Percentiles rank a stretch among this genome's conserved stretches.
Conservation (phyloP, 2,113 vertebrate species). For the Abramis brama region DNA sequence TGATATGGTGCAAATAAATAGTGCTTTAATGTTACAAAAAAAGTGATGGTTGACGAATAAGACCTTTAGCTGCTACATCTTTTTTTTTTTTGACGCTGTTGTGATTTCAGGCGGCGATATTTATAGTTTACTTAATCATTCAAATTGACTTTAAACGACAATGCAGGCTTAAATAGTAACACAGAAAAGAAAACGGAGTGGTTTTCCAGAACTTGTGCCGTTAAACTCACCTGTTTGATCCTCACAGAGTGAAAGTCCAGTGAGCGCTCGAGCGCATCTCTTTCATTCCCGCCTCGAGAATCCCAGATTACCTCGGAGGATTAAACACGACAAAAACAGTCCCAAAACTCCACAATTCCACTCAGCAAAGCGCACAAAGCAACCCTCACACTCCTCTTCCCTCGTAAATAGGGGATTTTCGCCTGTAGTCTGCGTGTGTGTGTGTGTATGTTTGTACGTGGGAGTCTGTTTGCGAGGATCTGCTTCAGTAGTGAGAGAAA, state of each 20-base stretch:
- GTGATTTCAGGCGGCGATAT: neutral
- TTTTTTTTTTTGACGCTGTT: neutral
- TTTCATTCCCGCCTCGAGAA: conserved; percentile 35
- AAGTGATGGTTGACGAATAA: neutral
- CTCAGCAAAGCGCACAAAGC: neutral
- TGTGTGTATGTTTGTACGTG: conserved; percentile 10
- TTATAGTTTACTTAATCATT: neutral
- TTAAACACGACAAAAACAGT: conserved; percentile 20
- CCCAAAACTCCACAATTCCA: neutral
- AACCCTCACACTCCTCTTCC: neutral
- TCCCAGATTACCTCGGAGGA: conserved; percentile 36
- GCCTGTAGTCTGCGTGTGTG: neutral
- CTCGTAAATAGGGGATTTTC: neutral
- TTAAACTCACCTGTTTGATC: conserved; percentile 31
- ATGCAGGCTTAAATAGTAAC: neutral
- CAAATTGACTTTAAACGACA: neutral
- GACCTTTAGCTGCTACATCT: neutral
- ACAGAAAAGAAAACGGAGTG: neutral
- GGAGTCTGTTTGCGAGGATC: conserved; percentile 12
- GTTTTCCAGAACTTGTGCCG: neutral
- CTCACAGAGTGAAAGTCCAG: conserved; percentile 28
- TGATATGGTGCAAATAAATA: neutral
- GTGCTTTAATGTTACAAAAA: neutral
- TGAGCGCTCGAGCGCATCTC: conserved; percentile 33
- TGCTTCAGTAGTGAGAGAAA: neutral